Evolutionary conservation across 2,888 invertebrate species (phyloP), one percentile per base, ranked within the genome.

Genomic region (Agelastica alni): DNA sequence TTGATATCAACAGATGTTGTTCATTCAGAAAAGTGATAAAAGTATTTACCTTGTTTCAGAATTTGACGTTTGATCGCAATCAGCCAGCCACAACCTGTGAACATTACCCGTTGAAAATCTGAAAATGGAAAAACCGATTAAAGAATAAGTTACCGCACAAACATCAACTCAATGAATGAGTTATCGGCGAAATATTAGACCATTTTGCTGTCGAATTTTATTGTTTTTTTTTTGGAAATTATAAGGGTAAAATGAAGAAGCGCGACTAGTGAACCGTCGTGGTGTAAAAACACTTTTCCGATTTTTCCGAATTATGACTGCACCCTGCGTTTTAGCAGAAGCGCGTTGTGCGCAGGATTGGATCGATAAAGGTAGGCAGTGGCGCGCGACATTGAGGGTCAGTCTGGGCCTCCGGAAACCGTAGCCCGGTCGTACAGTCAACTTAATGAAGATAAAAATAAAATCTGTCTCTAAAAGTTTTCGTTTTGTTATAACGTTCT

Each of bases 281-380:
- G 51, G 49, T 56, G 56, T 37, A 28, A 52, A 46, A 48, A 28
- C 45, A 43, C 13, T 46, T 45, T 53, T 53, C 37, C 22, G 44
- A 53, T 18, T 43, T 55, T 47, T 43, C 56, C 43, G 22, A 51
- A 28, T 9, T 36, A 51, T 45, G 55, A 56, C 56, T 56, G 56
- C 56, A 51, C 51, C 56, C 56, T 56, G 51, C 47, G 43, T 36
- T 32, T 31, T 32, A 12, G 31, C 18, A 5, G 17, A 31, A 7
- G 10, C 12, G 9, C 43, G 22, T 6, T 31, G 42, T 13, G 56
- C 56, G 51, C 51, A 47, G 14, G 49, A 9, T 12, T 26, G 31
- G 51, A 56, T 56, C 56, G 56, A 56, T 56, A 26, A 39, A 30
- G 26, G 32, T 26, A 34, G 22, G 14, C 52, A 46, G 31, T 2